Conservation (phyloP, 2,797 vertebrate species). For the Amazona ochrocephala region DNA sequence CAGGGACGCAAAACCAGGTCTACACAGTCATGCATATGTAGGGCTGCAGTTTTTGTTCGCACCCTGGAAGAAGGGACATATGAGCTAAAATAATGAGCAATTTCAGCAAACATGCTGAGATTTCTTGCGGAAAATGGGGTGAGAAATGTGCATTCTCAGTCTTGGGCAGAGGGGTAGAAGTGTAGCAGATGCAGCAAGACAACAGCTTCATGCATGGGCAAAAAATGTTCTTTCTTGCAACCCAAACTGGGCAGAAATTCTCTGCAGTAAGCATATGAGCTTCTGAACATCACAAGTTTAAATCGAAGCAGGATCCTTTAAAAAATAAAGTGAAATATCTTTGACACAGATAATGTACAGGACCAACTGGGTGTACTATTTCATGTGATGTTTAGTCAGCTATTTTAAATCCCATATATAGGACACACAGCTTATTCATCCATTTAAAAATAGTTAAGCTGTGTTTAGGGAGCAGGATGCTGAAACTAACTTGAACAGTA, state of each 20-base stretch:
- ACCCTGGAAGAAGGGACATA: background rate
- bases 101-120: background rate
- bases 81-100: background rate
- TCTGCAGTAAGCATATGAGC: background rate
- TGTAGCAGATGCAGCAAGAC: background rate
- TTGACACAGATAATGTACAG: background rate
- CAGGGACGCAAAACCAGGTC: background rate
- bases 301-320: background rate
- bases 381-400: constrained; percentile 43
- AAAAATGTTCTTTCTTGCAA: background rate
- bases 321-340: background rate
- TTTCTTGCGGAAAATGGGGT: background rate
- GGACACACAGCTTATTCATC: constrained; percentile 44
- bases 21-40: fast-evolving
- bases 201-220: background rate
- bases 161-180: background rate
- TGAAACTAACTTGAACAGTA: background rate
- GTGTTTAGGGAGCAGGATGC: background rate
- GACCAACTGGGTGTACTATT: background rate
- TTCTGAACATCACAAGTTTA: background rate
- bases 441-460: constrained; percentile 51
- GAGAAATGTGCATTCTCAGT: background rate
- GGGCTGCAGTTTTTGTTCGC: background rate
- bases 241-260: background rate
- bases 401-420: constrained; percentile 53